Conservation (phyloP, 2,113 vertebrate species). For the Urocolius indicus region DNA sequence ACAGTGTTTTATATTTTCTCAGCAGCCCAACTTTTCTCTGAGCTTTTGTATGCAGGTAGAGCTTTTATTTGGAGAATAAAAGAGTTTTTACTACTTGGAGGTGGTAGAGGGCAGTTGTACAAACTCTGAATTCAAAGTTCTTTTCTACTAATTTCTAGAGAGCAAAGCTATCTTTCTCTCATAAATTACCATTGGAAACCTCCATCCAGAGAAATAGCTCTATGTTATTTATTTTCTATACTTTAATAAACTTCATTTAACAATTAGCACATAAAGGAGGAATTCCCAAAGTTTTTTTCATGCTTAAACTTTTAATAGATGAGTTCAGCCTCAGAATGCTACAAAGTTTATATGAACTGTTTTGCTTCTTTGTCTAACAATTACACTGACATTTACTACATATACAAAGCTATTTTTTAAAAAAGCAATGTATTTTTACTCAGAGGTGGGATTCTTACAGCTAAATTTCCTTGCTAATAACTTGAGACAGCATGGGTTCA, state of each 20-base stretch:
- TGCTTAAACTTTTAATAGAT: not conserved
- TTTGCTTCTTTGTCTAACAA: not conserved
- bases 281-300: not conserved
- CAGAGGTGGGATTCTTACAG: not conserved
- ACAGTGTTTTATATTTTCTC: conserved; percentile 35
- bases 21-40: not conserved
- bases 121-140: too few species aligned
- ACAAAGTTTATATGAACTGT: not conserved
- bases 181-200: not conserved
- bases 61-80: not conserved
- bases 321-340: not conserved
- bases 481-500: not conserved
- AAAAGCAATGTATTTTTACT: not conserved
- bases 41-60: not conserved
- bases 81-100: not conserved
- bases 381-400: not conserved
- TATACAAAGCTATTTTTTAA: not conserved
- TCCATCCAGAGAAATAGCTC: not conserved
- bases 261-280: not conserved
- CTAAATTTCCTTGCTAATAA: not conserved
- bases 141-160: not conserved
- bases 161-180: not conserved
- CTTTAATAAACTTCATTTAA: not conserved
- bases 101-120: accelerated
- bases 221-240: not conserved